These are phyloP conservation scores for Potamarius usumacintae DNA, from an alignment of 2,113 vertebrate species.

Conservation along the genomic window DNA sequence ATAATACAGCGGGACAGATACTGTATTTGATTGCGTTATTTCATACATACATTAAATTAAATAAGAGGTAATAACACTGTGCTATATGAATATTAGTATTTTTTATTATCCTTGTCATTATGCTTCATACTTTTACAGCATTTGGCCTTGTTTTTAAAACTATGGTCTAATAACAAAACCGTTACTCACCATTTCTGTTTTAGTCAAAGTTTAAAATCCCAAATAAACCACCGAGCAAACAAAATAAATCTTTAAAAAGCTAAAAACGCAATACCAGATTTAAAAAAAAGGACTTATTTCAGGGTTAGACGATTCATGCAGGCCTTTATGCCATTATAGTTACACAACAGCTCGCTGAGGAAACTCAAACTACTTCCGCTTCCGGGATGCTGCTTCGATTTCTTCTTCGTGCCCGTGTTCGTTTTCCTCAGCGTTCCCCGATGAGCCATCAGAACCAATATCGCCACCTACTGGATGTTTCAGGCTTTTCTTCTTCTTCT, in stretches of 20 bases:
- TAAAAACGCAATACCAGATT: not conserved
- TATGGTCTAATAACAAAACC: not conserved
- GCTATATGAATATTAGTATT: not conserved
- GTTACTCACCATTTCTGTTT: conserved; percentile 25
- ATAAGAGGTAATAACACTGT: not conserved
- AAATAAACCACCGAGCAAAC: not conserved
- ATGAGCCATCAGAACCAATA: not conserved
- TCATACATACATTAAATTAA: not conserved
- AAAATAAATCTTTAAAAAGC: not conserved
- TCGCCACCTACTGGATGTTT: conserved; percentile 30
- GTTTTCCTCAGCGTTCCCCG: not conserved
- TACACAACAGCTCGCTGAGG: not conserved
- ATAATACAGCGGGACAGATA: too few relatives aligned
- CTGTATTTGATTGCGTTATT: not conserved
- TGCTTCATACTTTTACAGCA: not conserved
- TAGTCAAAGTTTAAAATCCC: not conserved
- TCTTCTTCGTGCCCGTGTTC: not conserved
- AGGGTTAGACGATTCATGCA: too few relatives aligned
- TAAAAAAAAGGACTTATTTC: not conserved
- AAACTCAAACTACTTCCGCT: conserved; percentile 20
- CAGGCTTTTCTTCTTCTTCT: too few relatives aligned
- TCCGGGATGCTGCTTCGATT: not conserved
- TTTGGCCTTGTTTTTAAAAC: not conserved
- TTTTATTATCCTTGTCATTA: not conserved
- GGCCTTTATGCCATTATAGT: not conserved